phyloP scores from a whole-genome alignment of 1,140 invertebrate genomes.

The Drosophila pachea region DNA sequence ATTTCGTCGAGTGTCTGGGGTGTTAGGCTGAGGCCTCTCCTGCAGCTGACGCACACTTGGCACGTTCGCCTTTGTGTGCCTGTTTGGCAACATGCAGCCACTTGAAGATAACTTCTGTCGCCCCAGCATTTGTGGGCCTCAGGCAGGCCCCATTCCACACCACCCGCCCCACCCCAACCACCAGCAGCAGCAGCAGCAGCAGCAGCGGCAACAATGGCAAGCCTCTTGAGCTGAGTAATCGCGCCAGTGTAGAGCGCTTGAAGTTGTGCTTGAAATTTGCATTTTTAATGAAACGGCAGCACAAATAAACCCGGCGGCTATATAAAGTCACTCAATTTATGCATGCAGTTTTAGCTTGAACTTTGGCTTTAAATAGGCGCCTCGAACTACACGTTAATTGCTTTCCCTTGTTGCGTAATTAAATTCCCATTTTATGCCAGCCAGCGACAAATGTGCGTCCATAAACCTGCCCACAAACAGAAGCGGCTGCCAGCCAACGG shows the following conservation, averaged over 20 bases:
- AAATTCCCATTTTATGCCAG: slow-evolving; percentile 44
- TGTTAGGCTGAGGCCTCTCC: slow-evolving; percentile 37
- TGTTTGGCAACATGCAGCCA: slow-evolving; percentile 67
- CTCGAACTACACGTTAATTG: slow-evolving; percentile 36
- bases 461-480: slow-evolving; percentile 28
- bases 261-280: slow-evolving; percentile 61
- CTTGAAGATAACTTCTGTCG: slow-evolving; percentile 70
- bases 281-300: slow-evolving; percentile 66
- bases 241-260: slow-evolving; percentile 58
- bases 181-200: slow-evolving; percentile 13
- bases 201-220: slow-evolving; percentile 43
- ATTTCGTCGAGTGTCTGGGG: slow-evolving; percentile 39
- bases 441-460: slow-evolving; percentile 34
- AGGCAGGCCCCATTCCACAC: slow-evolving; percentile 12
- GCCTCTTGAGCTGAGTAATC: slow-evolving; percentile 66
- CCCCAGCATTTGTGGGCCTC: slow-evolving; percentile 40
- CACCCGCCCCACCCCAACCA: background rate
- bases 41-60: slow-evolving; percentile 60
- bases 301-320: slow-evolving; percentile 18
- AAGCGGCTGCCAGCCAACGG: slow-evolving; percentile 5
- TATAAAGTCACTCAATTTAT: slow-evolving; percentile 31
- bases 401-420: slow-evolving; percentile 26
- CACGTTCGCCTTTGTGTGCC: slow-evolving; percentile 62
- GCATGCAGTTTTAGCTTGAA: slow-evolving; percentile 7
- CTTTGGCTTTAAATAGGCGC: slow-evolving; percentile 15